Base-by-base conservation (phyloP, 2,888 invertebrate genomes). In the Plebejus melissa region DNA sequence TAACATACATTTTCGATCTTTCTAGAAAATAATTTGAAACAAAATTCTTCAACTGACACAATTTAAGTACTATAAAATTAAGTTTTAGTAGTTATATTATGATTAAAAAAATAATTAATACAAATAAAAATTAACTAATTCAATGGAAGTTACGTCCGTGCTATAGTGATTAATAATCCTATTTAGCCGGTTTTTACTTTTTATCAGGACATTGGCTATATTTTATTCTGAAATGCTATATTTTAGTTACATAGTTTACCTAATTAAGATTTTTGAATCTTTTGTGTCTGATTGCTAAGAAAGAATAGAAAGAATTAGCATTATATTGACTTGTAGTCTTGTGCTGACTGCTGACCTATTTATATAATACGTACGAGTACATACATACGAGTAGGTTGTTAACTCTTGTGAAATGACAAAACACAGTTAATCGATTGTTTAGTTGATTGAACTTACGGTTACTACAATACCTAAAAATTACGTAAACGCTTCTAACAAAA, bases 371-470 rank as follows among this genome's bases (percentile, higher is more conserved):
- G n/a, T n/a, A n/a, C n/a, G n/a, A n/a, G n/a, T n/a, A n/a, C n/a
- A n/a, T n/a, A n/a, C 28, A 9, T 13, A 65, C 32, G 16, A 32
- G 11, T 32, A 72, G 32, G 32, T 72, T 70, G 22, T 50, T 16
- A 50, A 32, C 50, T 32, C 4, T 54, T 54, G 70, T 5, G n/a
- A 22, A 72, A 54, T 7, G 72, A 72, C n/a, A 36, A 50, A 32
- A 72, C 71, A 22, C 28, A 50, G 50, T 72, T 72, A 54, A 36
- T 54, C 50, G 54, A 54, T 72, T 72, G 72, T 72, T 32, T n/a
- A 72, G 32, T 22, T 50, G n/a, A 50, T 50, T 22, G 65, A 65
- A 46, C 46, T 72, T 2, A 28, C 72, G 6, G 50, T 72, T n/a
- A 7, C 13, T 54, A 46, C 13, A 71, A 46, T 22, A 9, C 9